These are phyloP conservation scores for Pelosia muscerda DNA, from an alignment of 2,888 invertebrate species.

Conservation along the genomic window DNA sequence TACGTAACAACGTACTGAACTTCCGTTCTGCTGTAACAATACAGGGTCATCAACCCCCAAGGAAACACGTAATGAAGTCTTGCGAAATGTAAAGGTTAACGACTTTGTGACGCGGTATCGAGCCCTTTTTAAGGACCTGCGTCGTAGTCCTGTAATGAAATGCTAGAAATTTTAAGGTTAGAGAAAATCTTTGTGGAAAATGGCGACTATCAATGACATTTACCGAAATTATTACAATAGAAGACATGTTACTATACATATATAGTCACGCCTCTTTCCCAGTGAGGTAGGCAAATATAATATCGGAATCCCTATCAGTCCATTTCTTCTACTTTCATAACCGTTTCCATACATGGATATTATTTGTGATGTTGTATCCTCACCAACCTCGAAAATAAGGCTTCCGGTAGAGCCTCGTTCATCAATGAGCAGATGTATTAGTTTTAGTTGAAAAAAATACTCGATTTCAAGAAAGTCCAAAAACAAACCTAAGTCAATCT, in stretches of 20 bases:
- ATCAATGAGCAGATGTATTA: too few relatives aligned
- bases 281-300: background rate
- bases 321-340: background rate
- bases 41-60: conserved; percentile 17
- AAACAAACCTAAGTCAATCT: too few relatives aligned
- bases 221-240: background rate
- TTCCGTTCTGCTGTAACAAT: conserved; percentile 22
- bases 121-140: conserved; percentile 37
- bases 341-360: too few relatives aligned
- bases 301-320: too few relatives aligned
- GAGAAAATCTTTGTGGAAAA: background rate
- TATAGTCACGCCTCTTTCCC: background rate
- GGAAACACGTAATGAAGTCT: conserved; percentile 29
- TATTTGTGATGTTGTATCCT: too few relatives aligned
- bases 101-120: conserved; percentile 33
- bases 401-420: too few relatives aligned
- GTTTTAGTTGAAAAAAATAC: too few relatives aligned
- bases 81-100: conserved; percentile 44
- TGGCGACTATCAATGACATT: background rate
- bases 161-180: background rate
- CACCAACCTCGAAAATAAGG: too few relatives aligned
- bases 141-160: background rate
- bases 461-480: too few relatives aligned
- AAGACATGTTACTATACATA: background rate
- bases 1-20: background rate